A percentile compares a stretch with the other conserved stretches of the same genome.
These are phyloP conservation scores for Scaptomyza pallida DNA, from an alignment of 1,140 invertebrate species.

Conservation along the genomic window DNA sequence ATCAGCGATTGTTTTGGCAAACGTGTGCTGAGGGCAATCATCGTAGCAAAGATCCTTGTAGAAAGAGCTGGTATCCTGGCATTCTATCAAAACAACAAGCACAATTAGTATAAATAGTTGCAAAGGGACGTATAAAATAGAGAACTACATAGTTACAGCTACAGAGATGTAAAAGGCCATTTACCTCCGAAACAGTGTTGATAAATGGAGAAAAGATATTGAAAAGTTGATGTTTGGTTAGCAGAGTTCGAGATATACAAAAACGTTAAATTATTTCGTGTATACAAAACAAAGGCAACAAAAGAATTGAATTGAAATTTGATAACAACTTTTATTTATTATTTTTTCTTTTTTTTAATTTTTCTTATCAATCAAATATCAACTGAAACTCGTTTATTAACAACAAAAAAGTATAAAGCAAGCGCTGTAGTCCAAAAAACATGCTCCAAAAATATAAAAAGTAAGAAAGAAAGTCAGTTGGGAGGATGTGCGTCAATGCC, in stretches of 20 bases:
- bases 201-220: slow-evolving; percentile 21
- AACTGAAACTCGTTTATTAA: slow-evolving; percentile 27
- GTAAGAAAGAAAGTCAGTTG: slow-evolving; percentile 19
- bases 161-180: slow-evolving; percentile 14
- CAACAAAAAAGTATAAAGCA: slow-evolving; percentile 56
- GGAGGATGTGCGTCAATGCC: slow-evolving; percentile 38
- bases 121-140: background rate
- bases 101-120: background rate
- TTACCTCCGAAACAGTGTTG: slow-evolving; percentile 55
- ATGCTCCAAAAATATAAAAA: slow-evolving; percentile 59
- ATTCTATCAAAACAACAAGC: slow-evolving; percentile 56
- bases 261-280: slow-evolving; percentile 7
- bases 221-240: slow-evolving; percentile 8
- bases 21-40: slow-evolving; percentile 68
- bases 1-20: slow-evolving; percentile 22
- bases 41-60: slow-evolving; percentile 66
- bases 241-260: slow-evolving; percentile 4
- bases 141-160: background rate
- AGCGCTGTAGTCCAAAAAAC: slow-evolving; percentile 64
- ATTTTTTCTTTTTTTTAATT: slow-evolving; percentile 3
- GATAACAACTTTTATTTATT: background rate
- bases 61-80: slow-evolving; percentile 55
- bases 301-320: slow-evolving; percentile 9
- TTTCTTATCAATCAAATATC: slow-evolving; percentile 21
- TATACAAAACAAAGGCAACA: slow-evolving; percentile 21